Base-by-base conservation (phyloP, 2,797 vertebrate species). In the Coregonus ussuriensis region DNA sequence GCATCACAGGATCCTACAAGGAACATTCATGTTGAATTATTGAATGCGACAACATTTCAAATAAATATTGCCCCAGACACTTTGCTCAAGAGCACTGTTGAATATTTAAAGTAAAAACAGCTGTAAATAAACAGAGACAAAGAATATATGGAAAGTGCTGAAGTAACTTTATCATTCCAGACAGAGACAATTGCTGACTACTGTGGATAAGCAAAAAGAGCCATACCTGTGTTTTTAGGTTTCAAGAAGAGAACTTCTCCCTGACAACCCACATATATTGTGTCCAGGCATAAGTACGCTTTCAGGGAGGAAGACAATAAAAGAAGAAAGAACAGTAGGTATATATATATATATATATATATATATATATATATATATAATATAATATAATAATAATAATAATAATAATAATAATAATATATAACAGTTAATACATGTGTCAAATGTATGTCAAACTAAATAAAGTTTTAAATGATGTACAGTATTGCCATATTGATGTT, bases 261-360 rank as follows among this genome's bases (percentile, higher is more conserved):
- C 2, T 94, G 89, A 54, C 94, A 88, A 73, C 95, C 92, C 78
- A 98, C 92, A 66, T 96, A 93, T 78, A 97, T 94, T 0, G 96
- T 97, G 83, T 98, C 97, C 86, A 97, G 93, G 84, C 96, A 96
- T 33, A 98, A 91, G 82, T 93, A 90, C 4, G 93, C 97, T 99
- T 33, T 78, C 6, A 77, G 68, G 71, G 73, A 68, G 71, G n/a
- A 77, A 1, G 77, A 53, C 76, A 56, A 66, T 35, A 68, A 37
- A 67, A 47, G 31, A 71, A 71, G 18, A 41, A 47, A 33, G 13
- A 35, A 67, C 21, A 67, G 29, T 14, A 35, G 65, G 15, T 31
- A 4, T 47, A 4, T 25, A 25, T 25, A 25, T 25, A 25, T 25
- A 25, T 25, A 25, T 25, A 25, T 25, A 25, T 25, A 25, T 25